Evolutionary conservation across 2,797 vertebrate species (phyloP).

Genomic region (Cyprinodon diabolis): DNA sequence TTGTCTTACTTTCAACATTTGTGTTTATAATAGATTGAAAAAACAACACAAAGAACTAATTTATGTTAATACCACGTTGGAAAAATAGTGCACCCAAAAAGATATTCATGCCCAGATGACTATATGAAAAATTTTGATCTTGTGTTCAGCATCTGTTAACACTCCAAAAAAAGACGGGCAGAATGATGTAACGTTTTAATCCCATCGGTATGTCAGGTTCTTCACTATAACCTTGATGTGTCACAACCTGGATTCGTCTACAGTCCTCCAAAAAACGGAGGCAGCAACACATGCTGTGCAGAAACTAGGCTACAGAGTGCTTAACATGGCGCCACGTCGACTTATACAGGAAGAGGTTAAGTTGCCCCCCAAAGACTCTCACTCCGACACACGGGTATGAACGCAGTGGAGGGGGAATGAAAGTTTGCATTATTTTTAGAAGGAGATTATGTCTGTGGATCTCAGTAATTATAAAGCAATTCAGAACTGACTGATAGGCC

Average conservation of each 20-base stretch:
- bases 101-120: background rate
- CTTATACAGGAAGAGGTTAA: constrained; percentile 65
- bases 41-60: too few relatives aligned
- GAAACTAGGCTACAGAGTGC: constrained; percentile 71
- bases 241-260: constrained; percentile 66
- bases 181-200: background rate
- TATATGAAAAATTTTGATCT: background rate
- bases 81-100: background rate
- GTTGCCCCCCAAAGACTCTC: constrained; percentile 34
- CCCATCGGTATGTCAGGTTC: constrained; percentile 52
- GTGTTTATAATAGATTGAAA: too few relatives aligned
- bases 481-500: constrained; percentile 73
- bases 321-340: constrained; percentile 62
- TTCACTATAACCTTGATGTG: constrained; percentile 74
- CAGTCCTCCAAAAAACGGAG: constrained; percentile 55
- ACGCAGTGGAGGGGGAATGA: constrained; percentile 44
- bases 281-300: constrained; percentile 62
- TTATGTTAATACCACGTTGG: background rate
- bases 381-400: constrained; percentile 22
- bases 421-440: constrained; percentile 77
- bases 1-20: too few relatives aligned
- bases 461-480: constrained; percentile 79
- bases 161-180: background rate
- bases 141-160: background rate
- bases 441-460: constrained; percentile 68